These are phyloP conservation scores for Dipodomys spectabilis DNA, from an alignment of 2,113 vertebrate species.

Conservation along the genomic window DNA sequence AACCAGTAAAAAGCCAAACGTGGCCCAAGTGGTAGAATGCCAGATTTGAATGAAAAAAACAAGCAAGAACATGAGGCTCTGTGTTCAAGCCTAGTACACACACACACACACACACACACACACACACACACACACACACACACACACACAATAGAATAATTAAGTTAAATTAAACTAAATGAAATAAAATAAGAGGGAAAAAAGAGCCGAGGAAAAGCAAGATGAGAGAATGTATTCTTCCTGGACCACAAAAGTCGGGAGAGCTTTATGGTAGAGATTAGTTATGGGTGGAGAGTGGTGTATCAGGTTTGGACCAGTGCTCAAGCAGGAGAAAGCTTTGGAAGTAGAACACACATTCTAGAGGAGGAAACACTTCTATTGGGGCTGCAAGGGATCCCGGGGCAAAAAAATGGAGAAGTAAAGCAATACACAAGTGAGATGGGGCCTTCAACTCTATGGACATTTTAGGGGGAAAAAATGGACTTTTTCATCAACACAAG, in stretches of 20 bases:
- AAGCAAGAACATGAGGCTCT: too few species aligned
- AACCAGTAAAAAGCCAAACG: too few species aligned
- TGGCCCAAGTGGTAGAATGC: too few species aligned
- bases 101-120: too few species aligned
- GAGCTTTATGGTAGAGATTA: background rate
- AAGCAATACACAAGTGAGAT: background rate
- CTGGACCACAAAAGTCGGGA: background rate
- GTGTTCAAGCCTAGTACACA: too few species aligned
- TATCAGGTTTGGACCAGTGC: background rate
- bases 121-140: too few species aligned
- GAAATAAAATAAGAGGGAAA: too few species aligned
- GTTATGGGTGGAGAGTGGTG: rapidly evolving
- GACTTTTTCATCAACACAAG: background rate
- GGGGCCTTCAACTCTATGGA: background rate
- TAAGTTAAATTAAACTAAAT: too few species aligned
- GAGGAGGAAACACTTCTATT: background rate
- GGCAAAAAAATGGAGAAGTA: background rate
- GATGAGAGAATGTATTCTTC: background rate
- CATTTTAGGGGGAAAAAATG: background rate
- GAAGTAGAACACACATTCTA: background rate
- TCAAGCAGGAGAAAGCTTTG: background rate
- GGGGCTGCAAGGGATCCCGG: too few species aligned
- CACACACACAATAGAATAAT: too few species aligned
- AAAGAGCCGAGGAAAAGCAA: background rate
- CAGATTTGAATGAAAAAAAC: too few species aligned